phyloP scores from a whole-genome alignment of 2,888 invertebrate species.

The Agrotis segetum region DNA sequence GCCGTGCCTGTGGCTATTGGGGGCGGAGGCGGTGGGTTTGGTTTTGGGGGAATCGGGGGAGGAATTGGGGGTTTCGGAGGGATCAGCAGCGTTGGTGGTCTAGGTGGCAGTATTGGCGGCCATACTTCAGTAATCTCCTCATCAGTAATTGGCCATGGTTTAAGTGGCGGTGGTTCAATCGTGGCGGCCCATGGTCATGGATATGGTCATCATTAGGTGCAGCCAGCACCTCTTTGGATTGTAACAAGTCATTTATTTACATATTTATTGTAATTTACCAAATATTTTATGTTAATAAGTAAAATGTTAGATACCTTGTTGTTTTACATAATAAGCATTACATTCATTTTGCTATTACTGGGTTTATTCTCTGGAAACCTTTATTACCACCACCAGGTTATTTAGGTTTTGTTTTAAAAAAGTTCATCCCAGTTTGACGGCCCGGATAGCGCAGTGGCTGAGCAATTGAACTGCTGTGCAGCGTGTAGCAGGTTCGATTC shows the following conservation, averaged over 20 bases:
- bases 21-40: conserved; percentile 39
- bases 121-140: conserved; percentile 43
- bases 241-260: conserved; percentile 5
- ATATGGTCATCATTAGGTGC: conserved; percentile 68
- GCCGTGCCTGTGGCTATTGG: conserved; percentile 73
- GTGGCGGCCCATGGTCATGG: conserved; percentile 69
- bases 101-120: conserved; percentile 21
- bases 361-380: too few species aligned
- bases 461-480: too few species aligned
- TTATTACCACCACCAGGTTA: too few species aligned
- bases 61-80: conserved; percentile 32
- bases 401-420: background rate
- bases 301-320: background rate
- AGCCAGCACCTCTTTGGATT: too few species aligned
- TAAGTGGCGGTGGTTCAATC: conserved; percentile 38
- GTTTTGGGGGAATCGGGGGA: conserved; percentile 23
- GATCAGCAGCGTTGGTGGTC: conserved; percentile 18
- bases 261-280: conserved; percentile 44
- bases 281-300: conserved; percentile 33
- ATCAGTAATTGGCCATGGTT: conserved; percentile 26
- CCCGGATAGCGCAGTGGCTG: too few species aligned
- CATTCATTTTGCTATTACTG: background rate
- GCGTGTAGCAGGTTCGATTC: too few species aligned
- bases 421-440: too few species aligned
- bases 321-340: background rate